Evolutionary conservation across 1,140 invertebrate species (phyloP).

Genomic region (Anadara kagoshimensis): DNA sequence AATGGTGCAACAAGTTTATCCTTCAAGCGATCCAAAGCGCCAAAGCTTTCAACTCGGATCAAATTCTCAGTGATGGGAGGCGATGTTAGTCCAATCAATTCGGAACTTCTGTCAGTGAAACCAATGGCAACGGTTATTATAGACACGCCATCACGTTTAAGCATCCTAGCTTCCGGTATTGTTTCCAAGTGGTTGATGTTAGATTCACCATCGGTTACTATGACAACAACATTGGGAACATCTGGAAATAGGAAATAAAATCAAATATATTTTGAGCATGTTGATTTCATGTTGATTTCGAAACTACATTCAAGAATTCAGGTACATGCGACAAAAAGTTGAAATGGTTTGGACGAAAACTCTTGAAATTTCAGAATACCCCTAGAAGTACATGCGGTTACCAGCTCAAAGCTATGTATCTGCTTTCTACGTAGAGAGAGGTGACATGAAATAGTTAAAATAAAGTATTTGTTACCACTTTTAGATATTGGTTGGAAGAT

Average conservation of each 20-base stretch:
- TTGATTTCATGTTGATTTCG: no score
- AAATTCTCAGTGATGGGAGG: slow-evolving; percentile 58
- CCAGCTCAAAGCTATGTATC: no score
- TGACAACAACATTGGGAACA: slow-evolving; percentile 61
- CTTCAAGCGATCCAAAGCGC: slow-evolving; percentile 51
- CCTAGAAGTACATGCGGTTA: no score
- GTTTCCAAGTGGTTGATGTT: slow-evolving; percentile 63
- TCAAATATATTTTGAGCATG: no score
- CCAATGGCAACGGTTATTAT: slow-evolving; percentile 66
- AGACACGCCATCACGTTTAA: slow-evolving; percentile 58
- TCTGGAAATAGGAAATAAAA: slow-evolving; percentile 52
- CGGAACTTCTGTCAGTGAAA: slow-evolving; percentile 40
- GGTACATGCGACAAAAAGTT: no score
- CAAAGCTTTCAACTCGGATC: slow-evolving; percentile 59
- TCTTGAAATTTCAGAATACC: no score
- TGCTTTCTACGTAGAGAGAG: no score
- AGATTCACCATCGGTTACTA: slow-evolving; percentile 67
- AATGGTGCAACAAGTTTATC: slow-evolving; percentile 56
- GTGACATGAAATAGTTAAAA: no score
- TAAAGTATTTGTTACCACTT: no score
- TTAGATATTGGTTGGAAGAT: no score
- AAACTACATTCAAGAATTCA: no score
- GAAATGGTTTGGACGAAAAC: no score
- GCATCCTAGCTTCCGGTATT: slow-evolving; percentile 54
- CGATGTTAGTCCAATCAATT: slow-evolving; percentile 61